These are phyloP conservation scores for Seira musarum DNA, from an alignment of 2,888 invertebrate genomes.

Conservation along the genomic window DNA sequence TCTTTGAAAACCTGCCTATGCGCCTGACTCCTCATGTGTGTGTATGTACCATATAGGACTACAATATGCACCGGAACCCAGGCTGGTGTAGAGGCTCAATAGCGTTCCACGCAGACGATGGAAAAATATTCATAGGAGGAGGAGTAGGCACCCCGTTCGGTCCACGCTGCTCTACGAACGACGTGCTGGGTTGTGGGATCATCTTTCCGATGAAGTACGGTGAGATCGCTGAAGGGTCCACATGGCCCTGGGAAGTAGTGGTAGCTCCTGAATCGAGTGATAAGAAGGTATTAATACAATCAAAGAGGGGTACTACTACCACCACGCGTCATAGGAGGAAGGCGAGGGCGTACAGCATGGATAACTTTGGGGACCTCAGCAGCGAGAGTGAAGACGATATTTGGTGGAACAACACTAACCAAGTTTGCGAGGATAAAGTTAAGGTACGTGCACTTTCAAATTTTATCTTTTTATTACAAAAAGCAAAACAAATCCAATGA, in stretches of 20 bases:
- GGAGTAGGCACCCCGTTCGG: constrained; percentile 74
- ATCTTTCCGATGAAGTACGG: constrained; percentile 73
- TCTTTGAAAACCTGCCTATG: neutral
- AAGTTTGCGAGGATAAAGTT: constrained; percentile 71
- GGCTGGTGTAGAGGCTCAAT: constrained; percentile 77
- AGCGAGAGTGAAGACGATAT: constrained; percentile 72
- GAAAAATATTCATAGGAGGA: constrained; percentile 74
- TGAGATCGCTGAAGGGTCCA: constrained; percentile 64
- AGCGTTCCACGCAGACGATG: constrained; percentile 76
- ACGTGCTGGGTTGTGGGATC: constrained; percentile 76
- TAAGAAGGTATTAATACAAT: neutral
- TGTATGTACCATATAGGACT: no score
- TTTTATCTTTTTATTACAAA: neutral
- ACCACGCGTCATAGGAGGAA: constrained; percentile 27
- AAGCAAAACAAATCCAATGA: no score
- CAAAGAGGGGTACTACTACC: constrained; percentile 14
- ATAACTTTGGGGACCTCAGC: constrained; percentile 64
- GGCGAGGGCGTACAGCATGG: constrained; percentile 58
- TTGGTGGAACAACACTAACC: constrained; percentile 71
- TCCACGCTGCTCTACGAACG: constrained; percentile 75
- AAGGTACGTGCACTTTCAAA: constrained; percentile 69
- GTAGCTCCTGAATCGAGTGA: neutral
- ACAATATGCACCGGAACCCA: constrained; percentile 75
- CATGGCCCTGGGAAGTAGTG: constrained; percentile 39
- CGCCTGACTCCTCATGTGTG: neutral